Evolutionary conservation across 2,888 invertebrate species (phyloP).

Genomic region (Linyphia triangularis): DNA sequence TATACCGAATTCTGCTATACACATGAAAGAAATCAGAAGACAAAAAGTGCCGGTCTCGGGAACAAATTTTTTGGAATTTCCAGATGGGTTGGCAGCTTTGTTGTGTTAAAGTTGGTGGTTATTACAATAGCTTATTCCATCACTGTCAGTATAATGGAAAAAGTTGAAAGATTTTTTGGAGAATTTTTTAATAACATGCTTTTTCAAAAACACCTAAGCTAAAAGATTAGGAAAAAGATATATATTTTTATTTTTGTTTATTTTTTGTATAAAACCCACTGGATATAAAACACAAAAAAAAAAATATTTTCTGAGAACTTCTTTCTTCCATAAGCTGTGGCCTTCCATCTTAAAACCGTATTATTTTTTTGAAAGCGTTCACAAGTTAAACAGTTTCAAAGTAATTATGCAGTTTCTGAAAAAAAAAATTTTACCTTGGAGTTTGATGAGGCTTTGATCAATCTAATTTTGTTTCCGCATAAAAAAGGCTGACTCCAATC

Average conservation of each 20-base stretch:
- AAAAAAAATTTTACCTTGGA: not conserved
- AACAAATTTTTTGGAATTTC: conserved; percentile 42
- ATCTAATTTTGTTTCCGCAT: conserved; percentile 33
- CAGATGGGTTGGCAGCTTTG: conserved; percentile 41
- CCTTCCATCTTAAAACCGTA: conserved; percentile 18
- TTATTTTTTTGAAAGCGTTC: not conserved
- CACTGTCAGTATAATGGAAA: conserved; percentile 47
- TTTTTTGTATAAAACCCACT: not conserved
- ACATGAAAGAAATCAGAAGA: not conserved
- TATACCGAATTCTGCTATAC: not conserved
- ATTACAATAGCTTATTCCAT: conserved; percentile 65
- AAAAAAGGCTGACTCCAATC: not conserved
- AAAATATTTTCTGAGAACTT: not conserved
- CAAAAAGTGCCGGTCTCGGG: conserved; percentile 21
- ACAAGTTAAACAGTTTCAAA: conserved; percentile 56
- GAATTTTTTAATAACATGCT: conserved; percentile 35
- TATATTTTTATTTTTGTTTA: conserved; percentile 1
- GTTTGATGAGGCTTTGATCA: conserved; percentile 55
- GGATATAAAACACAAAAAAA: not conserved
- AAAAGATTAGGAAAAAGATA: conserved; percentile 17
- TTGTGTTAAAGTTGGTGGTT: conserved; percentile 48
- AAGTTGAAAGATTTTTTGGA: conserved; percentile 30
- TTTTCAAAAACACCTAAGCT: conserved; percentile 46
- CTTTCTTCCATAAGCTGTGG: conserved; percentile 12
- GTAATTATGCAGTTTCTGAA: conserved; percentile 36